Evolutionary conservation across 2,888 invertebrate species (phyloP).

Genomic region (Oxyscelio sp.): DNA sequence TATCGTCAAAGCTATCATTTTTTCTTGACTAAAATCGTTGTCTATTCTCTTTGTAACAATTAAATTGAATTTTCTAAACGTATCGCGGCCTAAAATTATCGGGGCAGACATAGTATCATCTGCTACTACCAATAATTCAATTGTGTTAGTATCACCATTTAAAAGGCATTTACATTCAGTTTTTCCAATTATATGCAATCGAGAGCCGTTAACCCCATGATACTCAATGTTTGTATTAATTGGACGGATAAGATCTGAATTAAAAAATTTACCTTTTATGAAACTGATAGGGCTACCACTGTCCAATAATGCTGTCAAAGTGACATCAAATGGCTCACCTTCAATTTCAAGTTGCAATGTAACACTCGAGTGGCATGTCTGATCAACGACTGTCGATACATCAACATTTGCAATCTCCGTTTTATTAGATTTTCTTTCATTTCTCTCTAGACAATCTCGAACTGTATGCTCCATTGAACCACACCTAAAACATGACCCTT

Average conservation of each 20-base stretch:
- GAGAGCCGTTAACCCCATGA: slow-evolving; percentile 21
- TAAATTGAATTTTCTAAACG: not conserved
- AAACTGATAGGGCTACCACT: slow-evolving; percentile 49
- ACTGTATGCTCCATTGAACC: too few relatives aligned
- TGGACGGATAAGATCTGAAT: not conserved
- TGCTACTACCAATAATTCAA: slow-evolving; percentile 8
- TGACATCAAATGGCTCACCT: not conserved
- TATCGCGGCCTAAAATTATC: not conserved
- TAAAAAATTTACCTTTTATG: slow-evolving; percentile 35
- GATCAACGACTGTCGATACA: not conserved
- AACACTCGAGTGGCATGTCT: not conserved
- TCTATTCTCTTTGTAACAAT: not conserved
- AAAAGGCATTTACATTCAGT: not conserved
- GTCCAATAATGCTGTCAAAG: slow-evolving; percentile 28
- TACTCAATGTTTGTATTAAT: not conserved
- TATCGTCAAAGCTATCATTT: not conserved
- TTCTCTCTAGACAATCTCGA: slow-evolving; percentile 2
- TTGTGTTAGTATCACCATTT: not conserved
- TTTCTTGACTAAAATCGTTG: not conserved
- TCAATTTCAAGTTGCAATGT: not conserved
- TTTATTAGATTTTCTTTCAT: slow-evolving; percentile 5
- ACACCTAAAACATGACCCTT: slow-evolving; percentile 17
- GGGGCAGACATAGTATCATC: not conserved
- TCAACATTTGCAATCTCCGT: slow-evolving; percentile 6
- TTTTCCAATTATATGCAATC: slow-evolving; percentile 13